Base-by-base conservation (phyloP, 1,140 invertebrate species). In the Pseudomyrmex flavicornis region DNA sequence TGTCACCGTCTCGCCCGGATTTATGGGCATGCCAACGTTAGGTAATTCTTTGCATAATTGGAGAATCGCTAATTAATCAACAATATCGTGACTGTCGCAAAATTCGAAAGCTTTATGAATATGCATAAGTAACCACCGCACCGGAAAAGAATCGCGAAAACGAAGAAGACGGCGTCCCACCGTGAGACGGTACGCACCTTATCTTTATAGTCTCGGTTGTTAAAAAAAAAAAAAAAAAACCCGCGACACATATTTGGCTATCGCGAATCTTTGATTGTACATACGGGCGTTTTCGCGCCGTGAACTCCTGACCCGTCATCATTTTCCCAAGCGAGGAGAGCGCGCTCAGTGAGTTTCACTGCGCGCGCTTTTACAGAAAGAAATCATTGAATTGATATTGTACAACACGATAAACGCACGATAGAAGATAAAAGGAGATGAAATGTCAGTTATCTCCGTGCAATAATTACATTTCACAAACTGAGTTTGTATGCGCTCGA, bases 331-430 rank as follows among this genome's bases (percentile, higher is more conserved):
- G 66, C 35, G 35, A 72, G 54, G 58, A 68, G n/a, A 26, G 20
- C 46, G 17, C 7, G 35, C 46, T 15, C 5, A 15, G 61, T 50
- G 80, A 88, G 82, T 88, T 88, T 88, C 86, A 84, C 86, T 82
- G 63, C 72, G 54, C 5, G 35, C 35, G 35, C 5, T 7, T 35
- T 0, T 7, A 7, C 5, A 2, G 22, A 15, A 17, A 69, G 46
- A 12, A 10, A n/a, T 66, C 35, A 52, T 10, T 69, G 35, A n/a
- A 66, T 61, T 50, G 52, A 62, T 50, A 79, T 44, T 52, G 44
- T 50, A 22, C 44, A 50, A n/a, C n/a, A n/a, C n/a, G n/a, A n/a
- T n/a, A n/a, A 22, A 72, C 48, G 66, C 46, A 5, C 44, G 54
- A 61, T 61, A 20, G 44, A 50, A 26, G n/a, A 80, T 44, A 79